Conservation (phyloP, 2,113 vertebrate species). For the Atlantisia rogersi region DNA sequence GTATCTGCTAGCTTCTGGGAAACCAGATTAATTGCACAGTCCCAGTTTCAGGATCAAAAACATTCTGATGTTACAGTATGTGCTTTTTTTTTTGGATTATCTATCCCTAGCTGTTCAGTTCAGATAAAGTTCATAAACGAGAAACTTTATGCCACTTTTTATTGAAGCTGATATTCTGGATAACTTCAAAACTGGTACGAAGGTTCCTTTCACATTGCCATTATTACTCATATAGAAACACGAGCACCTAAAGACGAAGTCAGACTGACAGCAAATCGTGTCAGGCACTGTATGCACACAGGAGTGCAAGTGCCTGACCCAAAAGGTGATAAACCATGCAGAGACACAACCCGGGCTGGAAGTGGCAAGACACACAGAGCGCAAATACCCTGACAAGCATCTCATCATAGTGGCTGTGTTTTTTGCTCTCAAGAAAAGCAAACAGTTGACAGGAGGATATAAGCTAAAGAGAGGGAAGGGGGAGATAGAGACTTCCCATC, state of each 20-base stretch:
- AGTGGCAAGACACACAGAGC: not conserved
- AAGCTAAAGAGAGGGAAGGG: not conserved
- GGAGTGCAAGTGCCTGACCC: not conserved
- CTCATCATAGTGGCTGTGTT: fast-evolving
- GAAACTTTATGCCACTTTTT: not conserved
- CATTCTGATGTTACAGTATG: not conserved
- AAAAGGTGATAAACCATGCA: not conserved
- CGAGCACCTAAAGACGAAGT: not conserved
- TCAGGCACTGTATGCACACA: not conserved
- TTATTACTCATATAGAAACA: not conserved
- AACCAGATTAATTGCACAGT: constrained; percentile 39
- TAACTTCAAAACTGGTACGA: not conserved
- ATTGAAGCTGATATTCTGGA: not conserved
- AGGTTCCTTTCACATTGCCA: not conserved
- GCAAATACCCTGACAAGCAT: not conserved
- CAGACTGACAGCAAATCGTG: not conserved
- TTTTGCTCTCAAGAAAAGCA: not conserved
- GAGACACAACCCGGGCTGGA: not conserved
- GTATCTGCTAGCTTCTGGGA: constrained; percentile 30
- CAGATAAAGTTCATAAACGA: constrained; percentile 7
- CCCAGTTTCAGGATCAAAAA: constrained; percentile 38
- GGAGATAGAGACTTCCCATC: not conserved
- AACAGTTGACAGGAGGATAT: not conserved
- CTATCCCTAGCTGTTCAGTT: not conserved
- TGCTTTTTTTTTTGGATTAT: not conserved